These are phyloP conservation scores for Axinella damicornis DNA, from an alignment of 37 sponge, comb jelly and placozoan genomes.

Conservation along the genomic window DNA sequence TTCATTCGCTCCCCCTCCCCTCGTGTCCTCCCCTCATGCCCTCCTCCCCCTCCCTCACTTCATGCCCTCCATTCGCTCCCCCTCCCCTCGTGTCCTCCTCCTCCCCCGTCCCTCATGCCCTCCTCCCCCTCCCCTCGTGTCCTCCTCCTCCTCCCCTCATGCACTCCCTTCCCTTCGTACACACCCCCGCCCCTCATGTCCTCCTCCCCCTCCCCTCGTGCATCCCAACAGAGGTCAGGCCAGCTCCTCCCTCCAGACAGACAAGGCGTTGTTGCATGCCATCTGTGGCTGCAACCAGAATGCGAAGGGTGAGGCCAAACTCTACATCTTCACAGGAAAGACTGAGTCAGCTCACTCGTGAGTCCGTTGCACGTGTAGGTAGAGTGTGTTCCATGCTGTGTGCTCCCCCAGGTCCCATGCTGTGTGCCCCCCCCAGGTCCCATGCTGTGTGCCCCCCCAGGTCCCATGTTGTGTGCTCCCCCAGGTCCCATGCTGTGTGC, in stretches of 20 bases:
- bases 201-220: neutral
- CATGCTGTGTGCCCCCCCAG: too few relatives aligned
- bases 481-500: too few relatives aligned
- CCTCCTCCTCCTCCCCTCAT: neutral
- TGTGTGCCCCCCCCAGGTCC: too few relatives aligned
- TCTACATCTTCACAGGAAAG: slow-evolving; percentile 82
- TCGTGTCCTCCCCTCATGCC: neutral
- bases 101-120: neutral
- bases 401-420: too few relatives aligned
- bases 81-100: neutral
- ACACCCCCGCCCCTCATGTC: neutral
- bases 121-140: neutral
- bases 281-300: slow-evolving; percentile 54
- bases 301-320: slow-evolving; percentile 12
- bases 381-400: too few relatives aligned
- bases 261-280: slow-evolving; percentile 71
- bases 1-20: too few relatives aligned
- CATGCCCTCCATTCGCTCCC: neutral
- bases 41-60: neutral
- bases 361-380: too few relatives aligned
- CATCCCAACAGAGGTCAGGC: slow-evolving; percentile 38
- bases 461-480: too few relatives aligned
- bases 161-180: neutral
- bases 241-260: slow-evolving; percentile 35
- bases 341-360: neutral